Evolutionary conservation across 2,888 invertebrate genomes (phyloP), one percentile per base, ranked within the genome.

Genomic region (Thalpophila matura): DNA sequence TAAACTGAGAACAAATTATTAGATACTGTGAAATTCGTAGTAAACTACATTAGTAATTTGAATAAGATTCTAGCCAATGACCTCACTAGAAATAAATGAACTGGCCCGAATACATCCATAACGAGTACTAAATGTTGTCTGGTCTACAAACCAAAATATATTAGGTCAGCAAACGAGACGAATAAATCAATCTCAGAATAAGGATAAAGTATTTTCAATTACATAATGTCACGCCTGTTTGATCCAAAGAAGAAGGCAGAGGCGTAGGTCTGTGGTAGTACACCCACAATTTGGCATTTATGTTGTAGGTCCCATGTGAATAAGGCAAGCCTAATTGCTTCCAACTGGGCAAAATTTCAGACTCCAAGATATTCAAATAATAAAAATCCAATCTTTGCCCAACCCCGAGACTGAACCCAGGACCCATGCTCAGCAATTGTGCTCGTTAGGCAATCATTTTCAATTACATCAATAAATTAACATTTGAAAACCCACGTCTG

Each of bases 181-280:
- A 33, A 16, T 9, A 31, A 29, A 46, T 42, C 7, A 42, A 67
- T 67, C 35, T 24, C 5, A 14, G 45, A 14, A 24, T 7, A 20
- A 4, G 9, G 9, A 7, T 26, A n/a, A 24, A 18, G 18, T 9
- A 53, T 3, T 31, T 53, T 27, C 9, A 55, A 47, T 47, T 12
- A 31, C 16, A 16, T n/a, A n/a, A n/a, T n/a, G n/a, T n/a, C n/a
- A n/a, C n/a, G n/a, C n/a, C n/a, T n/a, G n/a, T n/a, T n/a, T n/a
- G n/a, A n/a, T n/a, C n/a, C n/a, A n/a, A n/a, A n/a, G n/a, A n/a
- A n/a, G n/a, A n/a, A n/a, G n/a, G n/a, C n/a, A n/a, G n/a, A n/a
- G n/a, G n/a, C n/a, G n/a, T n/a, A n/a, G n/a, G n/a, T n/a, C n/a
- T n/a, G n/a, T n/a, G n/a, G n/a, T n/a, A n/a, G n/a, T n/a, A n/a